A percentile compares a stretch with the other conserved stretches of the same genome.
phyloP scores from a whole-genome alignment of 2,797 vertebrate genomes.

The Helicolenus hilgendorfi region DNA sequence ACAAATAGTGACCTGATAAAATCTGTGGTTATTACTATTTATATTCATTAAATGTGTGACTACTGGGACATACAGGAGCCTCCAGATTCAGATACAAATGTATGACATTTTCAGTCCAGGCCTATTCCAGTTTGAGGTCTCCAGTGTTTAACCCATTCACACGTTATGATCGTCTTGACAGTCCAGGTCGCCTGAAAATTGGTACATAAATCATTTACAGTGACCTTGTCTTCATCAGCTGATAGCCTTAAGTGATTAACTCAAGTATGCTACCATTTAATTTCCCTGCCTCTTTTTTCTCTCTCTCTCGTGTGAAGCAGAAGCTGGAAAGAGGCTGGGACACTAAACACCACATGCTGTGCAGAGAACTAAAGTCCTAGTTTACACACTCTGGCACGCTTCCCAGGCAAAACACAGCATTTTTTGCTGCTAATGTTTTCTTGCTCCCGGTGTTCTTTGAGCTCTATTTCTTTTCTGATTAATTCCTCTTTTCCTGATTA shows the following conservation, averaged over 20 bases:
- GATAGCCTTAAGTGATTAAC: slow-evolving; percentile 11
- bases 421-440: slow-evolving; percentile 34
- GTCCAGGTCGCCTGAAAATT: neutral
- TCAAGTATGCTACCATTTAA: slow-evolving; percentile 19
- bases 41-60: neutral
- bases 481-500: slow-evolving; percentile 39
- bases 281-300: neutral
- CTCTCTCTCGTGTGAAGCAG: slow-evolving; percentile 6
- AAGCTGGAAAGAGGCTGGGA: slow-evolving; percentile 40
- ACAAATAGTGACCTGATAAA: neutral
- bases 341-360: slow-evolving; percentile 50
- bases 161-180: neutral
- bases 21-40: neutral
- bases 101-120: neutral
- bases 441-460: slow-evolving; percentile 42
- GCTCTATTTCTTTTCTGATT: slow-evolving; percentile 50
- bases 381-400: slow-evolving; percentile 43
- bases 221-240: slow-evolving; percentile 20
- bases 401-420: slow-evolving; percentile 57
- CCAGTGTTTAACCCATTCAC: neutral
- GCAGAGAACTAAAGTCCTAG: slow-evolving; percentile 20
- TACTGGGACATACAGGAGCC: neutral
- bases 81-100: neutral
- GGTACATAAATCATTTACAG: slow-evolving; percentile 11
- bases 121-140: neutral